Evolutionary conservation across 1,140 invertebrate species (phyloP).

Genomic region (Sycophaga agraensis): DNA sequence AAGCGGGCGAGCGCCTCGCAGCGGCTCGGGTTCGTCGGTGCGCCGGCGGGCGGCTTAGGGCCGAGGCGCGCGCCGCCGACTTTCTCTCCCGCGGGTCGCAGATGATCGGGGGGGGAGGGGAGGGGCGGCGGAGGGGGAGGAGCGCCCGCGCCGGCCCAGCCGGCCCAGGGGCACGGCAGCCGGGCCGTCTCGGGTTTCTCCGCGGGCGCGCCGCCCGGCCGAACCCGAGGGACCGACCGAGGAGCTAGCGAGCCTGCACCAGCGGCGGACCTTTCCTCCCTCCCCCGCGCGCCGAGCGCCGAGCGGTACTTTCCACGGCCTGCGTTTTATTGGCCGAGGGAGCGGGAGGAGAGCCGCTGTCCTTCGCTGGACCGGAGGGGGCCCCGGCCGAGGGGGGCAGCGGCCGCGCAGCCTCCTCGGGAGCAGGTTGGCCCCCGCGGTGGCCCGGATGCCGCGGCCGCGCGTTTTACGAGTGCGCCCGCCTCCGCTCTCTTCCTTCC

Average conservation of each 20-base stretch:
- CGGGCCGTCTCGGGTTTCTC: background rate
- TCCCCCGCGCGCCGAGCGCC: background rate
- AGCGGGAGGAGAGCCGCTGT: background rate
- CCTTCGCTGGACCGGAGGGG: background rate
- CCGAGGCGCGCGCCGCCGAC: no score
- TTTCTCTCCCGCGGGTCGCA: no score
- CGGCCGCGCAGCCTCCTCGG: no score
- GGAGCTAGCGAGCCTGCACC: no score
- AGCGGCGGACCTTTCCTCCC: background rate
- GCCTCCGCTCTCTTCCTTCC: no score
- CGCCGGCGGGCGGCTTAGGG: no score
- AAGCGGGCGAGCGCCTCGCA: no score
- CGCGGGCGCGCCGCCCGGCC: background rate
- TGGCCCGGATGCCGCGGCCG: no score
- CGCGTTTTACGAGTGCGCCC: constrained; percentile 22
- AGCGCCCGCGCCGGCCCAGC: no score
- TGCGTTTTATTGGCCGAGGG: constrained; percentile 18
- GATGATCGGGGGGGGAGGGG: background rate
- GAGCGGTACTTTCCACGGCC: constrained; percentile 21
- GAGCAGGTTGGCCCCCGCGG: no score
- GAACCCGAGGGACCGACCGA: background rate
- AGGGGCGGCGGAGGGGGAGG: background rate
- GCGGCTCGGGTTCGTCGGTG: no score
- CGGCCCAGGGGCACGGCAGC: no score
- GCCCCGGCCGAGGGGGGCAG: background rate